These are phyloP conservation scores for Latrodectus geometricus DNA, from an alignment of 1,140 invertebrate species.

Conservation along the genomic window DNA sequence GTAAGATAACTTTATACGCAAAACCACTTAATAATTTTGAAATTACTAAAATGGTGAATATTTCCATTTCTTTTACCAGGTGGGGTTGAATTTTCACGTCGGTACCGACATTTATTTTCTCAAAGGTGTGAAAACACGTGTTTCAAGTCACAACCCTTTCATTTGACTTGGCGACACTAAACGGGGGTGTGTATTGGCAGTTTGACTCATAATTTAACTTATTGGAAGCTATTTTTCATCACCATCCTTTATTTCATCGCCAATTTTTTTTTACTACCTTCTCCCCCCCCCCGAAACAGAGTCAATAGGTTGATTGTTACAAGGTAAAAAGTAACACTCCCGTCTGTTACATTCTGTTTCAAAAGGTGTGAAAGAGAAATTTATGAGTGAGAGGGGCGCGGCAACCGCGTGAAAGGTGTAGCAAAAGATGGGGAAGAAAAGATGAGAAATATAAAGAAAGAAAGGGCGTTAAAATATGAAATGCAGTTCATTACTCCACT, in stretches of 20 bases:
- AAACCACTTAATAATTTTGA: too few relatives aligned
- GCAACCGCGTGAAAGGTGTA: neutral
- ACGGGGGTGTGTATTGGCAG: too few relatives aligned
- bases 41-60: too few relatives aligned
- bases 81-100: too few relatives aligned
- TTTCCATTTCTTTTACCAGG: too few relatives aligned
- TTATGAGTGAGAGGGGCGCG: neutral
- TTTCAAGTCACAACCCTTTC: too few relatives aligned
- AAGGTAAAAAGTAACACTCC: neutral
- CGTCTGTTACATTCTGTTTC: neutral
- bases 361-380: constrained; percentile 15
- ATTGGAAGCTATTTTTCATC: neutral
- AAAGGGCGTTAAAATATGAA: neutral
- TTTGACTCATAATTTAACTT: too few relatives aligned
- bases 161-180: too few relatives aligned
- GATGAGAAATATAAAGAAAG: neutral
- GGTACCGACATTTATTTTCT: too few relatives aligned
- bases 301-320: neutral
- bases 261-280: neutral
- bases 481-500: too few relatives aligned
- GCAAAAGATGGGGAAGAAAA: neutral
- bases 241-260: neutral
- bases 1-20: too few relatives aligned
- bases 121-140: too few relatives aligned
- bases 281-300: neutral